These are phyloP conservation scores for Arctia plantaginis DNA, from an alignment of 2,888 invertebrate genomes.

Conservation along the genomic window DNA sequence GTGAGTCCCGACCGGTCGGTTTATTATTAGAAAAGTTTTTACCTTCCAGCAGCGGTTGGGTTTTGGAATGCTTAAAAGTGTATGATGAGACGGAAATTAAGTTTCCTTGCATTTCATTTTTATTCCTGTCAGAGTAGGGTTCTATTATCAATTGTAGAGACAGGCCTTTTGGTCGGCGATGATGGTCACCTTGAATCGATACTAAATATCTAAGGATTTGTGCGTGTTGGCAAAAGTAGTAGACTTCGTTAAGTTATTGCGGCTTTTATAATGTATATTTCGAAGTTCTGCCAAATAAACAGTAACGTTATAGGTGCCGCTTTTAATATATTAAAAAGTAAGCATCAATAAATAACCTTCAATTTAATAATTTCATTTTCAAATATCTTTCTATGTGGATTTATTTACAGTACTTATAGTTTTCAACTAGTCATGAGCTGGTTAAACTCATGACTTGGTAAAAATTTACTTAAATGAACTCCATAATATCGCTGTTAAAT, in stretches of 20 bases:
- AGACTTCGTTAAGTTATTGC: constrained; percentile 8
- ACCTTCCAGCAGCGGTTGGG: constrained; percentile 58
- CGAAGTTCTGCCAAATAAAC: background rate
- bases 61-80: constrained; percentile 57
- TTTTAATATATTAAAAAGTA: background rate
- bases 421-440: no score
- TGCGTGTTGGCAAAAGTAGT: constrained; percentile 14
- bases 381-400: no score
- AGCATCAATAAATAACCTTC: no score
- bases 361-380: no score
- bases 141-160: constrained; percentile 56
- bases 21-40: constrained; percentile 70
- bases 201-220: constrained; percentile 49
- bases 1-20: constrained; percentile 43
- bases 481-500: background rate
- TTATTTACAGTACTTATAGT: no score
- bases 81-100: constrained; percentile 69
- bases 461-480: background rate
- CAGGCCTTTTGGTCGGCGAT: constrained; percentile 45
- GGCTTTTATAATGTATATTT: background rate
- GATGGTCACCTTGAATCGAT: constrained; percentile 48
- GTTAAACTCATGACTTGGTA: no score
- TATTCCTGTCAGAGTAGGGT: constrained; percentile 53
- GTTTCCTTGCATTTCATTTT: constrained; percentile 72
- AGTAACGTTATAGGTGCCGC: background rate